A percentile compares a stretch with the other conserved stretches of the same genome.
These are phyloP conservation scores for Aplidium turbinatum DNA, from an alignment of 23 tunicate species.

Conservation along the genomic window DNA sequence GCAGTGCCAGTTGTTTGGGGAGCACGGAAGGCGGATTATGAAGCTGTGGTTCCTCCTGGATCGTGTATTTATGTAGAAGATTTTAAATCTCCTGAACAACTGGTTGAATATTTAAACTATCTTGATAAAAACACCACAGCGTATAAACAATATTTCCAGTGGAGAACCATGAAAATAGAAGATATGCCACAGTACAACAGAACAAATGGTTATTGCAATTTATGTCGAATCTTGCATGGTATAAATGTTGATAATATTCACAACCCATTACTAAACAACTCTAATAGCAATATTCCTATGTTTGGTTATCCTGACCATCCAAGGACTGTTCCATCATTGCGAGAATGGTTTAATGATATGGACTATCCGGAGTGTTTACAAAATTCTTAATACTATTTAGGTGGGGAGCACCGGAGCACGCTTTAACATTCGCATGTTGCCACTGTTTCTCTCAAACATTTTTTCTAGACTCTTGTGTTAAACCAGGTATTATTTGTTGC, in stretches of 20 bases:
- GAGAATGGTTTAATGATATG: conserved; percentile 18
- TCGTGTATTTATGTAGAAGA: conserved; percentile 57
- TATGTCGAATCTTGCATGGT: conserved; percentile 27
- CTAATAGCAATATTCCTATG: conserved; percentile 2
- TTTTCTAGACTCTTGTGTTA: no score
- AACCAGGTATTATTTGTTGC: no score
- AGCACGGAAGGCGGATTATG: conserved; percentile 25
- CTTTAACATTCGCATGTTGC: no score
- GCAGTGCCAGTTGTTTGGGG: conserved; percentile 66
- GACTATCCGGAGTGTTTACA: conserved; percentile 20
- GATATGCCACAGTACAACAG: conserved; percentile 17
- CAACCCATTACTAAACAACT: conserved; percentile 9
- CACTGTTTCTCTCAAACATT: no score
- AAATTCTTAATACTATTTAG: no score
- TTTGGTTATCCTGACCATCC: conserved; percentile 15
- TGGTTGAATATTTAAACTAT: conserved; percentile 56
- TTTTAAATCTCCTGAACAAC: conserved; percentile 27
- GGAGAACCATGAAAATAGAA: conserved; percentile 8
- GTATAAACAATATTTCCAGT: conserved; percentile 24
- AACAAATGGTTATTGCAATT: conserved; percentile 8
- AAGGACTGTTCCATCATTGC: conserved; percentile 11
- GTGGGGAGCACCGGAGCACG: no score
- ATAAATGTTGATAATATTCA: conserved; percentile 24
- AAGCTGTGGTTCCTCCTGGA: conserved; percentile 40
- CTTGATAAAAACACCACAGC: conserved; percentile 32